phyloP scores from a whole-genome alignment of 2,797 vertebrate genomes.

The Micrastur ruficollis region DNA sequence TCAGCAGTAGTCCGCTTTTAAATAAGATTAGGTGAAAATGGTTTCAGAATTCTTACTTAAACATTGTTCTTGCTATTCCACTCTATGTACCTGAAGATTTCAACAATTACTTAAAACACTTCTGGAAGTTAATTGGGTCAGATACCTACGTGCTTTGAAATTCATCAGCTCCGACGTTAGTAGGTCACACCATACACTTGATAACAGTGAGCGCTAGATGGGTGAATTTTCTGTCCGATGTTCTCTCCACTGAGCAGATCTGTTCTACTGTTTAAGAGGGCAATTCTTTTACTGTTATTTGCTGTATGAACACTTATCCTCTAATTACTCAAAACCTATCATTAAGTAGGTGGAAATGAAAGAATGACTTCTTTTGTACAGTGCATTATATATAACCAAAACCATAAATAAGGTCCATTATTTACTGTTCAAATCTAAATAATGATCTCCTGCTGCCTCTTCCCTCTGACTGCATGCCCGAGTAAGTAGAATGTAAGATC shows the following conservation, averaged over 20 bases:
- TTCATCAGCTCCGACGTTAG: not conserved
- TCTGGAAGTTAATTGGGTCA: not conserved
- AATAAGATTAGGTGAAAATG: not conserved
- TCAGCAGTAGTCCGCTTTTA: not conserved
- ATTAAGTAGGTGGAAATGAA: not conserved
- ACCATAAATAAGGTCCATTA: not conserved
- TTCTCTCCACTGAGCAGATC: not conserved
- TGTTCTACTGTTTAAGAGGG: too few relatives aligned
- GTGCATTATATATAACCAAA: not conserved
- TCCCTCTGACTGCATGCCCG: not conserved
- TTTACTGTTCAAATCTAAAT: not conserved
- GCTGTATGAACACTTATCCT: not conserved
- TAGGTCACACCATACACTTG: accelerated
- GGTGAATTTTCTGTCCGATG: not conserved
- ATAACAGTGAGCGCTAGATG: accelerated
- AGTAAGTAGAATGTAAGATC: not conserved
- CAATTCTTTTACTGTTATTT: not conserved
- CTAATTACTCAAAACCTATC: not conserved
- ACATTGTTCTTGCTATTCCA: too few relatives aligned
- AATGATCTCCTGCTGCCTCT: not conserved
- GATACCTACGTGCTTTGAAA: not conserved
- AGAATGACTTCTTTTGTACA: not conserved
- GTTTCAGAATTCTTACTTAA: not conserved
- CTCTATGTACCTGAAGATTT: not conserved
- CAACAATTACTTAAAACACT: not conserved